Percentiles rank a stretch among this genome's conserved stretches.
Conservation (phyloP, 2,888 invertebrate genomes). For the Steinernema carpocapsae region DNA sequence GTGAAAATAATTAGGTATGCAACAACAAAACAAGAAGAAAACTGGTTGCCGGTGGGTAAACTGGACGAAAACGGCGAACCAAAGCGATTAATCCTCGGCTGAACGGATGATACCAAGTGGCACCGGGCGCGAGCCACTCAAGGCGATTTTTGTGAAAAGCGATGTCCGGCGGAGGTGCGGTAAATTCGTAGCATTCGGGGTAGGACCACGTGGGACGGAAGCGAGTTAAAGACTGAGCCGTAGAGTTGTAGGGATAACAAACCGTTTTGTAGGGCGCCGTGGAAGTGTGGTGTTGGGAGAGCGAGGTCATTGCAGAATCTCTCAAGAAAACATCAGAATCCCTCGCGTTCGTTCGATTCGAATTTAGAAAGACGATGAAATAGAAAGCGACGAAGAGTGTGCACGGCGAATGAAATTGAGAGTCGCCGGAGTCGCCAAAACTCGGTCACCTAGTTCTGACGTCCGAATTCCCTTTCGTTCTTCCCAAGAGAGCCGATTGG, state of each 20-base stretch:
- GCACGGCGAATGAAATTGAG: conserved; percentile 19
- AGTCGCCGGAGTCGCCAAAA: conserved; percentile 15
- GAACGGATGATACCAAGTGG: conserved; percentile 10
- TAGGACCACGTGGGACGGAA: neutral
- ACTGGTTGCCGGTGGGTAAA: conserved; percentile 16
- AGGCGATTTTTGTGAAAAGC: neutral
- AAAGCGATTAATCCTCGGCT: conserved; percentile 19
- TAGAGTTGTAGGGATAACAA: too few relatives aligned
- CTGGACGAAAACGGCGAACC: conserved; percentile 27
- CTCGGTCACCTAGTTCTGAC: conserved; percentile 28
- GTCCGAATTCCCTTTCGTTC: conserved; percentile 31
- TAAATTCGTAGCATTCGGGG: neutral
- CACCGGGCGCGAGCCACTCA: neutral
- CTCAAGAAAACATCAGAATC: neutral
- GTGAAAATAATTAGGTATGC: conserved; percentile 27
- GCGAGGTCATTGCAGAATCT: neutral
- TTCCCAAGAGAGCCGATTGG: conserved; percentile 2
- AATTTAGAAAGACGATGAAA: neutral
- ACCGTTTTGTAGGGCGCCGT: conserved; percentile 5
- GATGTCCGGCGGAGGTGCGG: neutral
- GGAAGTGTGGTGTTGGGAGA: conserved; percentile 19
- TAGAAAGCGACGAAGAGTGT: conserved; percentile 21
- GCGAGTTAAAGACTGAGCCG: neutral
- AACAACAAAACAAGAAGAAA: conserved; percentile 23
- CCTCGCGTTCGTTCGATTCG: neutral